These are phyloP conservation scores for Mayetiola destructor DNA, from an alignment of 2,888 invertebrate genomes.

Conservation along the genomic window DNA sequence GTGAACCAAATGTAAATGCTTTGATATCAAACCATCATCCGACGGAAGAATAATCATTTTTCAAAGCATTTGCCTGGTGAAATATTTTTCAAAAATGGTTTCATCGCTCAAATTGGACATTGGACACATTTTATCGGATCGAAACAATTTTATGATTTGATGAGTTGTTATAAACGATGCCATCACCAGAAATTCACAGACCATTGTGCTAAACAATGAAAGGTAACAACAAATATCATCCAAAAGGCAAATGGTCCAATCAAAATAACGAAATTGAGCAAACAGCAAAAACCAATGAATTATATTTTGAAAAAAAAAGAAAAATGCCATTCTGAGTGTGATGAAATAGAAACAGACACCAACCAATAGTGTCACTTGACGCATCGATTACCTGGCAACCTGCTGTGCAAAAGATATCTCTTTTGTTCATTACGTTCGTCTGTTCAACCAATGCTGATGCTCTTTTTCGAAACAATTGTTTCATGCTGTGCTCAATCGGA, in stretches of 20 bases:
- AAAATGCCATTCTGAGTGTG: not conserved
- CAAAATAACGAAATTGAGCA: not conserved
- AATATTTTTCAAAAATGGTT: not conserved
- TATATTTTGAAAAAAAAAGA: not conserved
- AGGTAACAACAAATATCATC: not conserved
- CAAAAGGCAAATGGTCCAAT: not conserved
- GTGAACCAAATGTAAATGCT: too few relatives aligned
- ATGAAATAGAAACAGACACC: not conserved
- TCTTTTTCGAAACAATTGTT: too few relatives aligned
- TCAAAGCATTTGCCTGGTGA: not conserved
- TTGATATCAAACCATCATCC: too few relatives aligned
- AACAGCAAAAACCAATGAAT: not conserved
- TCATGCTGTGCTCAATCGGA: too few relatives aligned
- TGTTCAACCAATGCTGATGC: too few relatives aligned
- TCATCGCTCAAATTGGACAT: conserved; percentile 8
- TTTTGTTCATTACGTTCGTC: too few relatives aligned
- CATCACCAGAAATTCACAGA: too few relatives aligned
- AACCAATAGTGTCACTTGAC: not conserved
- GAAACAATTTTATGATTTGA: not conserved
- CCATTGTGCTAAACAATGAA: too few relatives aligned
- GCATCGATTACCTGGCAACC: not conserved
- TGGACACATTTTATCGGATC: conserved; percentile 8
- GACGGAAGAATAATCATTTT: conserved; percentile 3
- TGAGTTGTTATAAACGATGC: too few relatives aligned
- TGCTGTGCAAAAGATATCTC: conserved; percentile 6